Percentiles rank a stretch among this genome's conserved stretches.
These are phyloP conservation scores for Drosophila auraria DNA, from an alignment of 1,140 invertebrate genomes.

Conservation along the genomic window DNA sequence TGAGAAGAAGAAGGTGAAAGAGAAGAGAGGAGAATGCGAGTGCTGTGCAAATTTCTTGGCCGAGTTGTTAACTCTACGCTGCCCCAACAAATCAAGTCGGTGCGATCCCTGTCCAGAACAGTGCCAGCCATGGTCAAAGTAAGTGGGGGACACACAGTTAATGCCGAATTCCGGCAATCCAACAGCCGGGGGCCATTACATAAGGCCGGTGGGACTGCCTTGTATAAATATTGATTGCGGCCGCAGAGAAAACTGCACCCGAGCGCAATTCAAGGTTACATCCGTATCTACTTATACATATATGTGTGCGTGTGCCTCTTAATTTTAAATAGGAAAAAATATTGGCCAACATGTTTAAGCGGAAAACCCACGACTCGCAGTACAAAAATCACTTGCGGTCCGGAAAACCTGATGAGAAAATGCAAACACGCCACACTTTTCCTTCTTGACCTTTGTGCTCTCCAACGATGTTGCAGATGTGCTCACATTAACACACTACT, in stretches of 20 bases:
- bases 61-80: constrained; percentile 69
- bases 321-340: constrained; percentile 73
- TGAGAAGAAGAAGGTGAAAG: constrained; percentile 34
- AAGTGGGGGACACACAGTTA: constrained; percentile 9
- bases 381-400: background rate
- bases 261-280: constrained; percentile 60
- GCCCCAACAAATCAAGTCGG: constrained; percentile 39
- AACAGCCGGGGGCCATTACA: constrained; percentile 33
- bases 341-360: background rate
- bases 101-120: constrained; percentile 66
- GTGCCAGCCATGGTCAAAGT: constrained; percentile 74
- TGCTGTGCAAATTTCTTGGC: constrained; percentile 73
- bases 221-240: constrained; percentile 64
- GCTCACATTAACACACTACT: background rate
- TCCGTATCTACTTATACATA: background rate
- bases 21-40: constrained; percentile 58
- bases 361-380: background rate
- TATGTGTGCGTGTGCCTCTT: constrained; percentile 9
- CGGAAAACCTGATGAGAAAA: background rate
- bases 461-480: too few relatives aligned
- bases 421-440: background rate
- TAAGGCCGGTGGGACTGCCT: constrained; percentile 36
- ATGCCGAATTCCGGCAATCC: background rate
- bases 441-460: background rate
- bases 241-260: constrained; percentile 28